Conservation (phyloP, 2,113 vertebrate species). For the Podarcis cretensis region DNA sequence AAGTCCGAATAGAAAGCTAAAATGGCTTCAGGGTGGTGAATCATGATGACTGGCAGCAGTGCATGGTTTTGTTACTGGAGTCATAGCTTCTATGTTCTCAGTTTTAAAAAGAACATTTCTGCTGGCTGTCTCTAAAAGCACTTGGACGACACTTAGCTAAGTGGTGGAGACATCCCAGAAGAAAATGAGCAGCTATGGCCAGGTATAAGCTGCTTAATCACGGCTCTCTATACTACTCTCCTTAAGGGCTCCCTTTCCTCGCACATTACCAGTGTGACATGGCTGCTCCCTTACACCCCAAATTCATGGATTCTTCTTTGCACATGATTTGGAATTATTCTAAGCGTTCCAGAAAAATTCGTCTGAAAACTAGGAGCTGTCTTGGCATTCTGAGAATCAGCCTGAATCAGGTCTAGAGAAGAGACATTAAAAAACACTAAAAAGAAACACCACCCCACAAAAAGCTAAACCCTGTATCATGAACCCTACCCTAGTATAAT, state of each 20-base stretch:
- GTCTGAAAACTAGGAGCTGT: neutral
- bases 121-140: neutral
- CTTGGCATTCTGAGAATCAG: neutral
- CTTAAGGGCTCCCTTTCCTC: too few relatives aligned
- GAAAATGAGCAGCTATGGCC: neutral
- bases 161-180: rapidly evolving
- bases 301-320: too few relatives aligned
- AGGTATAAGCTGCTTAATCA: neutral
- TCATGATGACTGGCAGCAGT: neutral
- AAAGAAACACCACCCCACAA: too few relatives aligned
- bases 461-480: too few relatives aligned
- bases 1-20: neutral
- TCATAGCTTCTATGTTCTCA: rapidly evolving
- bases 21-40: neutral
- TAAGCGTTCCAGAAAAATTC: neutral
- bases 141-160: neutral
- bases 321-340: neutral
- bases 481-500: neutral
- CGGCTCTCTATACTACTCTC: neutral
- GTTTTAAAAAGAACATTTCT: neutral
- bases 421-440: too few relatives aligned
- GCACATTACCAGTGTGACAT: neutral
- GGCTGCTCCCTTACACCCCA: too few relatives aligned
- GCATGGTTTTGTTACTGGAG: neutral
- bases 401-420: neutral